These are phyloP conservation scores for Pediacus dermestoides DNA, from an alignment of 2,888 invertebrate species.

Conservation along the genomic window DNA sequence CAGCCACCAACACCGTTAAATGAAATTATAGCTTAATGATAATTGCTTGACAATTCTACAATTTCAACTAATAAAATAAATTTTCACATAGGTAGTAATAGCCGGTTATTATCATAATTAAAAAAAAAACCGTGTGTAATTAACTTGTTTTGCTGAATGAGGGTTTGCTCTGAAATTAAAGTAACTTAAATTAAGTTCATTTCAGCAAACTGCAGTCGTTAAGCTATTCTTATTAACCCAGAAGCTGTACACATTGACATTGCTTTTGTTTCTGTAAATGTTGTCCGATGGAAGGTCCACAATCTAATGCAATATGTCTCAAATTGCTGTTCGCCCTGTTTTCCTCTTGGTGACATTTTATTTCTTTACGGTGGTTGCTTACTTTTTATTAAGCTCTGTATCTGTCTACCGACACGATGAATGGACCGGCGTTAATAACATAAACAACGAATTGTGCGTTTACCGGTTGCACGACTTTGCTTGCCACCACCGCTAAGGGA, in stretches of 20 bases:
- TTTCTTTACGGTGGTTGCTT: constrained; percentile 42
- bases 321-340: constrained; percentile 35
- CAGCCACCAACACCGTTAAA: constrained; percentile 26
- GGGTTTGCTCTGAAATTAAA: too few relatives aligned
- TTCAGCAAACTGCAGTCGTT: too few relatives aligned
- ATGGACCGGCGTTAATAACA: constrained; percentile 43
- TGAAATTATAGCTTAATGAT: constrained; percentile 30
- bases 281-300: constrained; percentile 20
- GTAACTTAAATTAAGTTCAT: too few relatives aligned
- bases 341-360: constrained; percentile 39
- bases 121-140: too few relatives aligned
- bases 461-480: constrained; percentile 10
- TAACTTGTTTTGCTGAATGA: too few relatives aligned
- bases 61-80: constrained; percentile 17
- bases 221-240: constrained; percentile 26
- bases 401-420: constrained; percentile 42
- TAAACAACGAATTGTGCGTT: constrained; percentile 40
- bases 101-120: background rate
- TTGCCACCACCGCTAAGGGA: constrained; percentile 19
- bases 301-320: constrained; percentile 37
- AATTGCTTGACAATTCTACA: constrained; percentile 25
- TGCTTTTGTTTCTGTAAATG: constrained; percentile 19
- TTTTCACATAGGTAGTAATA: constrained; percentile 7
- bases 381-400: constrained; percentile 45
- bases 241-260: too few relatives aligned